Evolutionary conservation across 2,888 invertebrate species (phyloP).

Genomic region (Drosophila paracracens): DNA sequence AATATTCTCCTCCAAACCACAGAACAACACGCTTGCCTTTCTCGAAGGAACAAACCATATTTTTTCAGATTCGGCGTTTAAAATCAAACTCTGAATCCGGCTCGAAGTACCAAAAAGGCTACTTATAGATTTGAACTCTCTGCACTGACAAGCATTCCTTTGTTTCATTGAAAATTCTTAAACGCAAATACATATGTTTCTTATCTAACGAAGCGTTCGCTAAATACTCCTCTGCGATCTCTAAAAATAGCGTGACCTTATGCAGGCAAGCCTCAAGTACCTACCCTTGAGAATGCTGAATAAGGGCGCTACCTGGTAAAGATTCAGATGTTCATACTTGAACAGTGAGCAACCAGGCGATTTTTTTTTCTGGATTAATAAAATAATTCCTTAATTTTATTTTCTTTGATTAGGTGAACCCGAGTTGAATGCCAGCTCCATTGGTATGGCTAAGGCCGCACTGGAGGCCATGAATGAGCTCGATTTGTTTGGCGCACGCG

Average conservation of each 20-base stretch:
- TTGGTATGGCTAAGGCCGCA: slow-evolving; percentile 99
- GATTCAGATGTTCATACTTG: no score
- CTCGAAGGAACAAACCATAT: background rate
- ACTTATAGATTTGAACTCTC: background rate
- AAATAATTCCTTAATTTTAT: background rate
- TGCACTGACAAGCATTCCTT: background rate
- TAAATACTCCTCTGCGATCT: background rate
- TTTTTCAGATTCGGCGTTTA: no score
- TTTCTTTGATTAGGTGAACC: slow-evolving; percentile 88
- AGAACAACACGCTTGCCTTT: background rate
- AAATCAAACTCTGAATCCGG: no score
- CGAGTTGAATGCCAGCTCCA: slow-evolving; percentile 99
- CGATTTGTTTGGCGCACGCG: slow-evolving; percentile 98
- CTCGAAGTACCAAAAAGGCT: no score
- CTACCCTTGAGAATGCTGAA: no score
- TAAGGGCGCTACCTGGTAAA: no score
- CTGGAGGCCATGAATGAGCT: slow-evolving; percentile 99
- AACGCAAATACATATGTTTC: background rate
- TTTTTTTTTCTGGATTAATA: no score
- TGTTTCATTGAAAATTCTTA: background rate
- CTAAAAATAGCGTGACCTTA: background rate
- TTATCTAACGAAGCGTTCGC: background rate
- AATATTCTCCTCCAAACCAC: no score
- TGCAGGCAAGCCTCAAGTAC: background rate
- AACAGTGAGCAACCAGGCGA: no score